Evolutionary conservation across 2,797 vertebrate species (phyloP), one percentile per base, ranked within the genome.

Genomic region (Holocentrus rufus): DNA sequence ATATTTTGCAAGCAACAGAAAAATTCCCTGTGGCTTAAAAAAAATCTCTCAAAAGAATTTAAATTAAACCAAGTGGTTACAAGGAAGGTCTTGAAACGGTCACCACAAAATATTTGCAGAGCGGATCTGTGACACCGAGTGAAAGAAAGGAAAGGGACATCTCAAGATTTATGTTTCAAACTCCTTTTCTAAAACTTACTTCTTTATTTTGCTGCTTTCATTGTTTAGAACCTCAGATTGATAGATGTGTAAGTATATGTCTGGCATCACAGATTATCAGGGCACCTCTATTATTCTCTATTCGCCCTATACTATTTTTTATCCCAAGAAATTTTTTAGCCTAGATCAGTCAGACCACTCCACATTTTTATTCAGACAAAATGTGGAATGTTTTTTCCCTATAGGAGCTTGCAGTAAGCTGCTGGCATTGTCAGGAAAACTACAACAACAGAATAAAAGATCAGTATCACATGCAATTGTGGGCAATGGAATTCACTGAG

Each of bases 401-500:
- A 17, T 31, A 14, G 30, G 18, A 59, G 22, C 58, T 36, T 23
- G 53, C 66, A 27, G 53, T 47, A 31, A 80, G 68, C 69, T 23
- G 20, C 65, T 36, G 23, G 31, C 67, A 15, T 84, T 73, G 74
- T 82, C 56, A 20, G 5, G 20, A 52, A 44, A 79, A 23, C 22
- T 30, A 50, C 69, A 60, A 36, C 27, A 69, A n/a, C 20, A 46
- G 31, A 67, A 52, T 13, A 44, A 62, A 76, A 55, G n/a, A 0
- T 4, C 15, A 9, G 14, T 13, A 54, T 76, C 34, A 25, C 18
- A 44, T 59, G 31, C 18, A 59, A n/a, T 11, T 5, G 65, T 75
- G 53, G 67, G 58, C 14, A 0, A 5, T 62, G 52, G 57, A 63
- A 70, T 68, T 68, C 22, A 13, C 9, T 10, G 30, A 23, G 9